A percentile compares a stretch with the other conserved stretches of the same genome.
Conservation (phyloP, 2,113 vertebrate species). For the Galemys pyrenaicus region DNA sequence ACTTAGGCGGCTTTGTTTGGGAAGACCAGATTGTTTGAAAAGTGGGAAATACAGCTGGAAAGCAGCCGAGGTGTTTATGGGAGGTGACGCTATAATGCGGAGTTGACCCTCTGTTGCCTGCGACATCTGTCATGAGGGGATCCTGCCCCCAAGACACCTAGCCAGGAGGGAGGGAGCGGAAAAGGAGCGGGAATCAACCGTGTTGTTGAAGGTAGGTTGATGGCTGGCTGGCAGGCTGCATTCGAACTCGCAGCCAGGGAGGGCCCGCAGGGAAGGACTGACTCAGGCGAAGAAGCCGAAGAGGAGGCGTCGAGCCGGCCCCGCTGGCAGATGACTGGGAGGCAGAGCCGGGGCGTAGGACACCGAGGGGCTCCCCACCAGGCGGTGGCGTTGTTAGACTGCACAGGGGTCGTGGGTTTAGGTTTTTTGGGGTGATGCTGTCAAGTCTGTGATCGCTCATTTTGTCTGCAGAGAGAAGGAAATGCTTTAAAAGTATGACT, state of each 20-base stretch:
- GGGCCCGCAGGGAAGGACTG: background rate
- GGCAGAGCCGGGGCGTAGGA: too few species aligned
- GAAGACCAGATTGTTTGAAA: background rate
- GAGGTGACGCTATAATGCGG: fast-evolving
- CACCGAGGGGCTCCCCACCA: fast-evolving
- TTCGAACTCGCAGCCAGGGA: background rate
- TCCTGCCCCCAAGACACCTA: constrained; percentile 55
- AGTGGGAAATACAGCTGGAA: background rate
- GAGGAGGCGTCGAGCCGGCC: background rate
- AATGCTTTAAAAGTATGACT: background rate
- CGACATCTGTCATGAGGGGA: background rate
- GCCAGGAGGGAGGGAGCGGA: constrained; percentile 24
- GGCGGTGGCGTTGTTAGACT: fast-evolving
- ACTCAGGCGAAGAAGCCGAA: background rate
- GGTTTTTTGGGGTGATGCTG: background rate
- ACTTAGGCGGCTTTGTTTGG: background rate
- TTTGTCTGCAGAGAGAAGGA: background rate
- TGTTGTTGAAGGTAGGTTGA: background rate
- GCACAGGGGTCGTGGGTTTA: background rate
- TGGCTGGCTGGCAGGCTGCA: background rate
- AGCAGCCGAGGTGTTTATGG: background rate
- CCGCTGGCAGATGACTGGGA: background rate
- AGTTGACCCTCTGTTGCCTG: background rate
- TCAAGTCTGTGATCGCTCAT: background rate
- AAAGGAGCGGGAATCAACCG: background rate